Evolutionary conservation across 2,113 vertebrate genomes (phyloP), one percentile per base, ranked within the genome.

Genomic region (Parotia lawesii): DNA sequence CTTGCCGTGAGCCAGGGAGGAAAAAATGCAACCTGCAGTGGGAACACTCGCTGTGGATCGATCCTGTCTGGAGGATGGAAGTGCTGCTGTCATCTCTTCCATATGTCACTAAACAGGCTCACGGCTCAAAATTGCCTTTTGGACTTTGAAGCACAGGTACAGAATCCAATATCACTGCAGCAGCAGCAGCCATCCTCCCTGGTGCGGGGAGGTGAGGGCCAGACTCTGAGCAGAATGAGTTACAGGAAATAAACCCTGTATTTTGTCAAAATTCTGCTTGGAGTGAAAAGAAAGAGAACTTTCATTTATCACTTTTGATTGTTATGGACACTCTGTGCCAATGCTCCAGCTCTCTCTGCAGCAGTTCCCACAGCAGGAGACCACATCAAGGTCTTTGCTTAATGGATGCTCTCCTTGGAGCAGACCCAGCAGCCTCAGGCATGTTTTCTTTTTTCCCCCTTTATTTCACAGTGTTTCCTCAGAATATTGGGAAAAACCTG

Each of bases 301-400:
- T 71, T n/a, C 50, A 90, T 93, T 93, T 75, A n/a, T 93, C 89
- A 89, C 17, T 35, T 67, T 31, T 78, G 70, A 82, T 85, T 75
- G 77, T n/a, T 84, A 7, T 11, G 65, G 69, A 64, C 84, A 72
- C 40, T 23, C 17, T 35, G 48, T 56, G 50, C 70, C 65, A 42
- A 1, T 9, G 51, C 50, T 82, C 25, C 79, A 42, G 22, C 38
- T 37, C 62, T 44, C 62, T 38, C 31, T 75, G 69, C 70, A 84
- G 69, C 65, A 45, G 65, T 3, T 89, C 71, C 25, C 5, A 1
- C 29, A 35, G 62, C 62, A 48, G 53, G 78, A 75, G 48, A n/a
- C 53, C 71, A 61, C 74, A 69, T 27, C 66, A 81, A 91, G 78
- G 54, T 40, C 85, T 84, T 57, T 70, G 51, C 65, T 89, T 91